Conservation (phyloP, 2,797 vertebrate genomes). For the Coracias cyanogaster region DNA sequence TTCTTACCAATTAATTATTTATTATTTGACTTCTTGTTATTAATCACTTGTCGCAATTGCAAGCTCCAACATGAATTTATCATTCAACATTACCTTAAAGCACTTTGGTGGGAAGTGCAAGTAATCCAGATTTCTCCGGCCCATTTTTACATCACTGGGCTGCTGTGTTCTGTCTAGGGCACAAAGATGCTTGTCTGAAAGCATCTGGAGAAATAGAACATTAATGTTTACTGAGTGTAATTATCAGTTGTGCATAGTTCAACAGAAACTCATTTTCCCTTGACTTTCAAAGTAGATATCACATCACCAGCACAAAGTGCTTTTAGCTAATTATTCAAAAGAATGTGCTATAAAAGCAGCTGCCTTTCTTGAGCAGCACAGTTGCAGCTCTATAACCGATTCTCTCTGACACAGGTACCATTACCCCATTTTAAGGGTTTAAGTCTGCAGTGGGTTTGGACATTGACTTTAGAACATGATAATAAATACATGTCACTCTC, state of each 20-base stretch:
- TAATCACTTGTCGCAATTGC: neutral
- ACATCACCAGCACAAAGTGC: neutral
- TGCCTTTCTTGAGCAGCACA: neutral
- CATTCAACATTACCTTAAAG: neutral
- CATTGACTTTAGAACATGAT: neutral
- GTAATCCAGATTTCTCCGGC: neutral
- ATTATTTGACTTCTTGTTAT: neutral
- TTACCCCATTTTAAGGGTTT: neutral
- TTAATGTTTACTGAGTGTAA: neutral
- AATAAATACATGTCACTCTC: neutral
- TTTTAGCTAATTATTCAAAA: neutral
- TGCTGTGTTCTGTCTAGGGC: neutral
- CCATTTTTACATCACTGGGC: neutral
- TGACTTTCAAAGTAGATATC: neutral
- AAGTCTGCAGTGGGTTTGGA: neutral
- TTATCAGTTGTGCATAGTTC: neutral
- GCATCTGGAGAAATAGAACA: neutral
- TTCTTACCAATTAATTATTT: neutral
- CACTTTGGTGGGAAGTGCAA: neutral
- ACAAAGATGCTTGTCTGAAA: neutral
- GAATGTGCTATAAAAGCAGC: neutral
- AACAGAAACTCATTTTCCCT: neutral
- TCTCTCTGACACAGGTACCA: neutral
- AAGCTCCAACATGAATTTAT: neutral
- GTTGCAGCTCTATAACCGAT: neutral